phyloP scores from a whole-genome alignment of 2,113 vertebrate species.

The Himantopus leucocephalus region DNA sequence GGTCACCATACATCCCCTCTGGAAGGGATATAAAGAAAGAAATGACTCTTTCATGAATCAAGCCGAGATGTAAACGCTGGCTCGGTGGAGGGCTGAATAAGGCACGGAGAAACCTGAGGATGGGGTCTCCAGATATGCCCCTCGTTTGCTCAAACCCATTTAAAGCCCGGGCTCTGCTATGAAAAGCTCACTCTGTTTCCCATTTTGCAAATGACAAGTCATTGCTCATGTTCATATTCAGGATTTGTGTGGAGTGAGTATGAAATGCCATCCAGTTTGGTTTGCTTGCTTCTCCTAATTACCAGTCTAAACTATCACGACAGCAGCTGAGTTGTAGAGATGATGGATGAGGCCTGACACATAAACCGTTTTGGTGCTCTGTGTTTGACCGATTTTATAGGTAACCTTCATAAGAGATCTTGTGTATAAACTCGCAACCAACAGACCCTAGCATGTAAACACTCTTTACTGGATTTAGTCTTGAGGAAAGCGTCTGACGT shows the following conservation, averaged over 20 bases:
- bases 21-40: background rate
- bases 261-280: background rate
- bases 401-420: background rate
- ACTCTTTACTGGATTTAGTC: background rate
- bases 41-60: background rate
- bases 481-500: background rate
- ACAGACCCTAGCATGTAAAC: background rate
- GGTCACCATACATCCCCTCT: background rate
- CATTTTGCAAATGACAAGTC: background rate
- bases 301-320: background rate
- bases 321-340: background rate
- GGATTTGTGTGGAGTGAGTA: background rate
- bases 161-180: background rate
- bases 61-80: background rate
- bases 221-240: background rate
- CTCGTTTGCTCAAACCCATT: background rate
- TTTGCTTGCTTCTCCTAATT: background rate
- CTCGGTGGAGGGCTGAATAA: background rate
- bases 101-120: fast-evolving
- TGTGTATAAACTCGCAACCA: background rate
- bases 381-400: background rate
- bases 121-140: background rate
- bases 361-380: background rate
- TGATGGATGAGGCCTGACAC: background rate
- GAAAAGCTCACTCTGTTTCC: background rate